phyloP scores from a whole-genome alignment of 2,797 vertebrate species.

The Syngnathus rostellatus region DNA sequence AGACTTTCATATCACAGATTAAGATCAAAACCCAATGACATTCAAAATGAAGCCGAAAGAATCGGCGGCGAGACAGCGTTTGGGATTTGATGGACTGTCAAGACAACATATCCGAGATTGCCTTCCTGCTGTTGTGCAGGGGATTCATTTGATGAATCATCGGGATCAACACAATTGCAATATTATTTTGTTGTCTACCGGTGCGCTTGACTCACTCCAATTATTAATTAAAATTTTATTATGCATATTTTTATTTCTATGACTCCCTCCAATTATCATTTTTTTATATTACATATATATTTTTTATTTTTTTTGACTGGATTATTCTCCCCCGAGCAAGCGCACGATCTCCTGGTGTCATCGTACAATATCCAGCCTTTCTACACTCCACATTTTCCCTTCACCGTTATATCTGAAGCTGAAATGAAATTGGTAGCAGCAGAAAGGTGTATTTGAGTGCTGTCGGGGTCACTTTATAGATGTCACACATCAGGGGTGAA shows the following conservation, averaged over 20 bases:
- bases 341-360: neutral
- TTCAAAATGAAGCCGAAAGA: conserved; percentile 42
- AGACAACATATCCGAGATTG: neutral
- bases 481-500: neutral
- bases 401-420: neutral
- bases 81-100: conserved; percentile 2
- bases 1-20: conserved; percentile 50
- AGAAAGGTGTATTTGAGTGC: neutral
- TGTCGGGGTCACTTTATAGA: conserved; percentile 1
- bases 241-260: too few species aligned
- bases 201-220: too few species aligned
- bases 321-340: neutral
- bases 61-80: neutral
- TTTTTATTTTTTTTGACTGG: too few species aligned
- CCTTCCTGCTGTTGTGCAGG: neutral
- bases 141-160: conserved; percentile 1
- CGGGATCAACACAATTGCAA: neutral
- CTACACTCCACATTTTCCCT: neutral
- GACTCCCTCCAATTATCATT: too few species aligned
- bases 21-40: conserved; percentile 51
- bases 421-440: neutral
- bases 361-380: neutral
- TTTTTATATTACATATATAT: too few species aligned
- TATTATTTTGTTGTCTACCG: neutral
- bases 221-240: too few species aligned